Evolutionary conservation across 2,113 vertebrate species (phyloP).

Genomic region (Zosterops borbonicus): DNA sequence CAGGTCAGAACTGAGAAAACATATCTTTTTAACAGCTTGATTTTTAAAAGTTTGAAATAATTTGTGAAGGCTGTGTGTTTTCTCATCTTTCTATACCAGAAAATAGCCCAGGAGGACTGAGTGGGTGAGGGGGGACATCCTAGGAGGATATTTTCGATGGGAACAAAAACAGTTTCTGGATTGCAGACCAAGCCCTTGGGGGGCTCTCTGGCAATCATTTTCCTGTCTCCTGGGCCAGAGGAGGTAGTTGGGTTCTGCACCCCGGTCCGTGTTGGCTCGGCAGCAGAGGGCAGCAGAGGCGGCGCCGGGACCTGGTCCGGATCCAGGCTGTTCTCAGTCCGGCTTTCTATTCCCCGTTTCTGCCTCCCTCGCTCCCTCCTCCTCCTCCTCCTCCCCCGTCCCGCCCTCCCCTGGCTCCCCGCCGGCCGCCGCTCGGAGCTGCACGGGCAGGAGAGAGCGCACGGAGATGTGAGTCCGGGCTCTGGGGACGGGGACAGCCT

Average conservation of each 20-base stretch:
- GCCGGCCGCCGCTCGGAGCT: neutral
- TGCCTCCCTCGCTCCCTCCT: neutral
- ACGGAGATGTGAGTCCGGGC: conserved; percentile 40
- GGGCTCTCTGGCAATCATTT: neutral
- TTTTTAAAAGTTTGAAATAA: neutral
- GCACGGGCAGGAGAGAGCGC: neutral
- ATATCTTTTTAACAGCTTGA: neutral
- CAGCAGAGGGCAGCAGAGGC: conserved; percentile 60
- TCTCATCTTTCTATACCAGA: neutral
- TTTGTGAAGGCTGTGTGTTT: neutral
- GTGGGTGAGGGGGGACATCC: neutral
- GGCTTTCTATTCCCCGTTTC: neutral
- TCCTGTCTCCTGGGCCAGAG: neutral
- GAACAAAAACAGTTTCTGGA: neutral
- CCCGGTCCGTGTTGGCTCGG: accelerated
- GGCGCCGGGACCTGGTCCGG: no score
- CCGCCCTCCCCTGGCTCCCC: neutral
- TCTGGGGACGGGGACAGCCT: neutral
- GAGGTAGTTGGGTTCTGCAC: neutral
- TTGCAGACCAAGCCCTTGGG: neutral
- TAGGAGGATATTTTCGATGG: neutral
- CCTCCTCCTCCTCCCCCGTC: neutral
- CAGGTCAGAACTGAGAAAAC: neutral
- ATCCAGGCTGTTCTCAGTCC: neutral
- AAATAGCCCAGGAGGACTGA: neutral